These are phyloP conservation scores for Pachyuromys duprasi DNA, from an alignment of 2,797 vertebrate genomes.

Conservation along the genomic window DNA sequence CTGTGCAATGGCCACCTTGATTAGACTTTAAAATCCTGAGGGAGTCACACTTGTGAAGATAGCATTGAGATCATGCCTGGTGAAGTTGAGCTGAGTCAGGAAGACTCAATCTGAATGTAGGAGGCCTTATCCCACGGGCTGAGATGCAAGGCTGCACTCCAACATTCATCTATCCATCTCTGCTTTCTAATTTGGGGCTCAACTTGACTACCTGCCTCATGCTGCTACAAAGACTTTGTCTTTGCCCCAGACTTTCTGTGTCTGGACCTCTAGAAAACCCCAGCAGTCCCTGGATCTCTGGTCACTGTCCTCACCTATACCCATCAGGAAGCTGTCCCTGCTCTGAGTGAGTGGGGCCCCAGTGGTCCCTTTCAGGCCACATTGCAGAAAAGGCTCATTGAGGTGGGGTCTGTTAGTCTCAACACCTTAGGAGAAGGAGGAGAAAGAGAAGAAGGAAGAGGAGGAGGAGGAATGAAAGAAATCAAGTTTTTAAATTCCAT, in stretches of 20 bases:
- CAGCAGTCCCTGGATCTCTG: accelerated
- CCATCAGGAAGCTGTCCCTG: neutral
- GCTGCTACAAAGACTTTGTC: neutral
- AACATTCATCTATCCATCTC: neutral
- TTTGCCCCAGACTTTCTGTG: accelerated
- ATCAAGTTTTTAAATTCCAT: neutral
- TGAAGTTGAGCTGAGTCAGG: neutral
- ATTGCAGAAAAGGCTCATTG: accelerated
- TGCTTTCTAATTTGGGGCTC: neutral
- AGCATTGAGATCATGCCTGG: too few species aligned
- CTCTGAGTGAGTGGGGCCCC: accelerated
- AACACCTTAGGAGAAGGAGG: neutral
- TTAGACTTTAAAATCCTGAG: neutral
- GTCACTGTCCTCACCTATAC: neutral
- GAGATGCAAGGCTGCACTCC: neutral
- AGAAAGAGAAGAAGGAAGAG: neutral
- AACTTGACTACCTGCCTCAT: neutral
- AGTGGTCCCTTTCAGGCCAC: neutral
- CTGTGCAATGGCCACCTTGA: neutral
- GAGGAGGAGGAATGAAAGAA: neutral
- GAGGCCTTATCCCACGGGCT: neutral
- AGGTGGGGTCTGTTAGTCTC: neutral
- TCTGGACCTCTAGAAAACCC: neutral
- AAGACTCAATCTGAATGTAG: neutral
- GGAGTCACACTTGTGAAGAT: neutral